phyloP scores from a whole-genome alignment of 1,140 invertebrate genomes.

The Mylabris phalerata region DNA sequence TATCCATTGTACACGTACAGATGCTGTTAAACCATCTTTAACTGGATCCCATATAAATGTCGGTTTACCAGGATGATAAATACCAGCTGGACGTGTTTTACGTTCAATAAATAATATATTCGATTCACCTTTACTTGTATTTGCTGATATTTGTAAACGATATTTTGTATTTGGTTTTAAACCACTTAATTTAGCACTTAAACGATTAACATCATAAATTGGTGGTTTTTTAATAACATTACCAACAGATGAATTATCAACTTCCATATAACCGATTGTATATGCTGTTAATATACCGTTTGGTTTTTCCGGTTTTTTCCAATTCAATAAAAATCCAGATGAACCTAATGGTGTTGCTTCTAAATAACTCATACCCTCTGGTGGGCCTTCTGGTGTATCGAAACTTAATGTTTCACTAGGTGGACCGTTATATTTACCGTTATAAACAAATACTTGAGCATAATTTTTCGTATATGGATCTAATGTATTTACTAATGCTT shows the following conservation, averaged over 20 bases:
- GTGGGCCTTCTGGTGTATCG: slow-evolving; percentile 86
- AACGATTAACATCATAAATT: slow-evolving; percentile 67
- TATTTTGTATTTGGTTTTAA: slow-evolving; percentile 83
- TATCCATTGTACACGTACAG: slow-evolving; percentile 74
- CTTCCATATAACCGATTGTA: slow-evolving; percentile 79
- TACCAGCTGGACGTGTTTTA: slow-evolving; percentile 54
- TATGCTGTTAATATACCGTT: slow-evolving; percentile 93
- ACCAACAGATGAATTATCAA: slow-evolving; percentile 63
- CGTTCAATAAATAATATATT: slow-evolving; percentile 77
- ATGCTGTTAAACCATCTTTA: slow-evolving; percentile 65
- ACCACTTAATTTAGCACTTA: slow-evolving; percentile 77
- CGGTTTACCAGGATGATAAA: slow-evolving; percentile 66
- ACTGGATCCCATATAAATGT: slow-evolving; percentile 63
- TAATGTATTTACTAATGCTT: slow-evolving; percentile 74
- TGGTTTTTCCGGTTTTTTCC: slow-evolving; percentile 87
- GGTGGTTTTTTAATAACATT: slow-evolving; percentile 55
- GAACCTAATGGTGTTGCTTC: slow-evolving; percentile 82
- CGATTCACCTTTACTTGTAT: slow-evolving; percentile 77
- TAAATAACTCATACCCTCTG: slow-evolving; percentile 75
- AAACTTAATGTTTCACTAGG: slow-evolving; percentile 78
- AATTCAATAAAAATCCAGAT: slow-evolving; percentile 79
- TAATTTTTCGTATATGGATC: slow-evolving; percentile 85
- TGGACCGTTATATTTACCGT: slow-evolving; percentile 85
- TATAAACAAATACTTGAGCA: slow-evolving; percentile 84
- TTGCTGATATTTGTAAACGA: slow-evolving; percentile 74